Evolutionary conservation across 2,113 vertebrate genomes (phyloP), one percentile per base, ranked within the genome.

Genomic region (Sminthopsis crassicaudata): DNA sequence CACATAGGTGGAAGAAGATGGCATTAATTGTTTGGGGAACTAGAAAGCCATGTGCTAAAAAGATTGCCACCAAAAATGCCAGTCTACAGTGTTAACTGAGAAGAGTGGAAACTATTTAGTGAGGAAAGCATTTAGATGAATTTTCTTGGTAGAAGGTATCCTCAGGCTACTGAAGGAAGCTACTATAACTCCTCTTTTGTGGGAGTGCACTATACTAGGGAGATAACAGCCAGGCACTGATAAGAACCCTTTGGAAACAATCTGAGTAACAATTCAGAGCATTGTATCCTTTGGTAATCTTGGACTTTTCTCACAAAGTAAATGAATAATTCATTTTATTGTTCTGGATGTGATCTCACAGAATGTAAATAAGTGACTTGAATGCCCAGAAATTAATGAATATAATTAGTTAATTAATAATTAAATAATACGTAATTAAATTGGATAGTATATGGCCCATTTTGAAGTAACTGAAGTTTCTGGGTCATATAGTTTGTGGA

Each of bases 191-290:
- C 36, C 12, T 53, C 52, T 93, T 54, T 89, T 53, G 90, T 8
- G 51, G 50, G 94, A 84, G 6, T 16, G 0, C 27, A 16, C 30
- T 16, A 76, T 22, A 26, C 5, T 0, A 23, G 10, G 30, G 30
- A 60, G 50, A 51, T 76, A 30, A n/a, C 1, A n/a, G 46, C 48
- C 57, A 30, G 90, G 92, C 67, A 46, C 46, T 57, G 89, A 95
- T 89, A 84, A 8, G 6, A 84, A 23, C 67, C 67, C 16, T 84
- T 76, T 84, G 36, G 67, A 84, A 42, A 84, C 67, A 8, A 84
- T 7, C 36, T 22, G 67, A 84, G 36, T 52, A 94, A 84, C 90
- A 95, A 90, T 94, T 91, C 54, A 93, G 96, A 95, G 46, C 67
- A 91, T 91, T 51, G 16, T n/a, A 25, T 52, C 55, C 76, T 54